These are phyloP conservation scores for Adelosebastes latens DNA, from an alignment of 2,797 vertebrate genomes.

Conservation along the genomic window DNA sequence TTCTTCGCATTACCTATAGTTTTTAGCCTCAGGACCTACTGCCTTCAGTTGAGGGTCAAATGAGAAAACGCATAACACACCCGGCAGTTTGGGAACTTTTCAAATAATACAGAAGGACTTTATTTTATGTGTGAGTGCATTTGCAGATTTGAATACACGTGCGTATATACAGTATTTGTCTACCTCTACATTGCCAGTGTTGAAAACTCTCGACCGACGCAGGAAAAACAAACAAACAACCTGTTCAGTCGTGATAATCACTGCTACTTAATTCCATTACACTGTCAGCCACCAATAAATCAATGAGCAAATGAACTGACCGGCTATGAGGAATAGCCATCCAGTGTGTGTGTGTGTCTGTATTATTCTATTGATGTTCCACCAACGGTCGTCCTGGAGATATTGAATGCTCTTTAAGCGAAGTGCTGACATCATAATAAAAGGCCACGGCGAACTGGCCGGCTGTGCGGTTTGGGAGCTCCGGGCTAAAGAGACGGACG, in stretches of 20 bases:
- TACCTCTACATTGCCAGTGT: neutral
- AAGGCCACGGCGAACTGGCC: slow-evolving; percentile 70
- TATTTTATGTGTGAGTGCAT: neutral
- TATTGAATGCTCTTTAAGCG: slow-evolving; percentile 85
- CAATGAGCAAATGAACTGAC: slow-evolving; percentile 83
- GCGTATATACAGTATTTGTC: neutral
- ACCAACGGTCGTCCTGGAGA: slow-evolving; percentile 72
- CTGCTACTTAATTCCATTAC: slow-evolving; percentile 81
- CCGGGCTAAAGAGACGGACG: slow-evolving; percentile 65
- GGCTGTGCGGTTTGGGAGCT: slow-evolving; percentile 70
- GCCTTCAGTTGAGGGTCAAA: slow-evolving; percentile 25
- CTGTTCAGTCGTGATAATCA: slow-evolving; percentile 79
- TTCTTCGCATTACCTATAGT: slow-evolving; percentile 9
- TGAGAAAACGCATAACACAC: slow-evolving; percentile 30
- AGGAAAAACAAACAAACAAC: slow-evolving; percentile 72
- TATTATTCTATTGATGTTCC: slow-evolving; percentile 82
- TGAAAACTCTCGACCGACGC: slow-evolving; percentile 48
- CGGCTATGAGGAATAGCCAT: slow-evolving; percentile 73
- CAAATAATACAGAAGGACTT: neutral
- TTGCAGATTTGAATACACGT: neutral
- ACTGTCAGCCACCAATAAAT: slow-evolving; percentile 81
- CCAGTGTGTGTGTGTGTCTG: slow-evolving; percentile 46
- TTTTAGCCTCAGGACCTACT: slow-evolving; percentile 29
- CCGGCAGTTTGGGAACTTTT: slow-evolving; percentile 1
- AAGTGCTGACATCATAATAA: slow-evolving; percentile 88